Conservation (phyloP, 2,888 invertebrate species). For the Papilio gigon region DNA sequence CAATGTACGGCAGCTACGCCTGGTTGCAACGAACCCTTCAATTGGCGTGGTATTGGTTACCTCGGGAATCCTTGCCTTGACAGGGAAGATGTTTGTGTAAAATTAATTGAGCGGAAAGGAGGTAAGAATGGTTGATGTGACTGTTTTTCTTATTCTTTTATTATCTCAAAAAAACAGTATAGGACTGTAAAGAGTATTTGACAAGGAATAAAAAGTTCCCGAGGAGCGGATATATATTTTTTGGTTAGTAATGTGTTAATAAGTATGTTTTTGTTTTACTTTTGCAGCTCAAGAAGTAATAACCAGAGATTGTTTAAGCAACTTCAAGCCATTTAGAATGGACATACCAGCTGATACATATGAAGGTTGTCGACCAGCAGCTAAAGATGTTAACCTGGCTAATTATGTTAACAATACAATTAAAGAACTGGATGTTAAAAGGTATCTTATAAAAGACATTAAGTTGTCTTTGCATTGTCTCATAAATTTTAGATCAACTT, state of each 20-base stretch:
- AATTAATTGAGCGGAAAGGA: slow-evolving; percentile 92
- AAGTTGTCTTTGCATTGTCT: not conserved
- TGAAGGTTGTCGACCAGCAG: slow-evolving; percentile 93
- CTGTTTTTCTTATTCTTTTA: not conserved
- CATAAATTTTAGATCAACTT: too few relatives aligned
- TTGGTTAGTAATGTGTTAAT: slow-evolving; percentile 7
- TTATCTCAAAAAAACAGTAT: not conserved
- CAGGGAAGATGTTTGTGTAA: slow-evolving; percentile 93
- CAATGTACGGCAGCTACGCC: slow-evolving; percentile 94
- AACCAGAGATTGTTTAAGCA: slow-evolving; percentile 92
- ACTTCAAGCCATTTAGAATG: slow-evolving; percentile 87
- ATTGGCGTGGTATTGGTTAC: slow-evolving; percentile 88
- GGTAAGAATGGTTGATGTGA: slow-evolving; percentile 75
- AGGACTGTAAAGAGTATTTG: not conserved
- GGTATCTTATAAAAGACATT: slow-evolving; percentile 71
- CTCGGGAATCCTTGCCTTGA: slow-evolving; percentile 92
- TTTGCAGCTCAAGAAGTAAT: slow-evolving; percentile 87
- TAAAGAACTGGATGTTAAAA: slow-evolving; percentile 91
- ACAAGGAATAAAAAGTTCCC: too few relatives aligned
- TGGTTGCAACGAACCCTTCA: slow-evolving; percentile 92
- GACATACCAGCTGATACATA: slow-evolving; percentile 96
- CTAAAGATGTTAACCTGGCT: slow-evolving; percentile 89
- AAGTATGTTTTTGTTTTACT: slow-evolving; percentile 1
- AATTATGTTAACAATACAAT: slow-evolving; percentile 94
- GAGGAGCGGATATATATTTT: too few relatives aligned